These are phyloP conservation scores for Calameuta idolon DNA, from an alignment of 2,888 invertebrate genomes.

Conservation along the genomic window DNA sequence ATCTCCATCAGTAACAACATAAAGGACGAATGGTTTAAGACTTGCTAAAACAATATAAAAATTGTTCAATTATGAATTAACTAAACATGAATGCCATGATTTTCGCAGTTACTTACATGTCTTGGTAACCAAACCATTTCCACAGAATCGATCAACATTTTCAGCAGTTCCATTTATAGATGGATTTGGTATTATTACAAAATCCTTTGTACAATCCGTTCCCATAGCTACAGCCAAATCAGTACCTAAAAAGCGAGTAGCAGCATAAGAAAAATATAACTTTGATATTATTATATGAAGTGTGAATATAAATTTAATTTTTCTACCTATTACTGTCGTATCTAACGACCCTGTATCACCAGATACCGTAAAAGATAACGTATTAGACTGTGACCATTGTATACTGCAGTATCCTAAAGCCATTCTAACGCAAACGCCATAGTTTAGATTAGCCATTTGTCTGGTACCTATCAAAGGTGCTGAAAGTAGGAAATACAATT, in stretches of 20 bases:
- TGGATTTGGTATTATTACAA: conserved; percentile 81
- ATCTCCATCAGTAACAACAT: conserved; percentile 76
- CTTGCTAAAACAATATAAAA: conserved; percentile 68
- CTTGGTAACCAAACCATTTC: conserved; percentile 76
- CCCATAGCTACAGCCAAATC: conserved; percentile 71
- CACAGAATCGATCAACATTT: conserved; percentile 80
- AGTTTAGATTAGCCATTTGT: conserved; percentile 78
- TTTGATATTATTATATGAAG: not conserved
- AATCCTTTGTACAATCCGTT: conserved; percentile 77
- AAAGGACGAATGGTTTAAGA: conserved; percentile 80
- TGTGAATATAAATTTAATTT: not conserved
- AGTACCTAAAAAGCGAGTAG: conserved; percentile 62
- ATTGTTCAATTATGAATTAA: not conserved
- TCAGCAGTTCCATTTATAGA: conserved; percentile 52
- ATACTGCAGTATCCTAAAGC: conserved; percentile 80
- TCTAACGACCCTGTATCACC: conserved; percentile 78
- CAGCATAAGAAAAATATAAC: not conserved
- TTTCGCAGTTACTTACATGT: conserved; percentile 69
- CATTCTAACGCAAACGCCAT: conserved; percentile 83
- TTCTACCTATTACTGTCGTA: conserved; percentile 70
- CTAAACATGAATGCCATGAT: not conserved
- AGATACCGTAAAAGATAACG: conserved; percentile 78
- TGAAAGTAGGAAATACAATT: conserved; percentile 8
- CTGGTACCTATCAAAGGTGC: conserved; percentile 72
- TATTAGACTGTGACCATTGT: conserved; percentile 72